These are phyloP conservation scores for Lithobates sylvaticus DNA, from an alignment of 2,797 vertebrate species.

Conservation along the genomic window DNA sequence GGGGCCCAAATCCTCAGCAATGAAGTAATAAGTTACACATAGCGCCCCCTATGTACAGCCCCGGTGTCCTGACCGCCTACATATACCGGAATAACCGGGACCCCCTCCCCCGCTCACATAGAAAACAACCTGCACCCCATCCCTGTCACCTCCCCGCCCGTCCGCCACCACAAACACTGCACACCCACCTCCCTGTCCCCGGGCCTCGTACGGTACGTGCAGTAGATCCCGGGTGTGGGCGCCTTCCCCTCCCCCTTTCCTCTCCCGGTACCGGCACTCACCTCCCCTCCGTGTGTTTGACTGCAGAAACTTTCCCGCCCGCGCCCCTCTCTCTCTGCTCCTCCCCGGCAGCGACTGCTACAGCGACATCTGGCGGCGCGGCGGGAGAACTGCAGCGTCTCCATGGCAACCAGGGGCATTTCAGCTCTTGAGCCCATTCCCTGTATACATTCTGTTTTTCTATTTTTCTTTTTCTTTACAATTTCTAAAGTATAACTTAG, in stretches of 20 bases:
- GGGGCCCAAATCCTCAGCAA: too few relatives aligned
- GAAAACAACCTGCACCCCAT: too few relatives aligned
- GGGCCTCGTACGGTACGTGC: background rate
- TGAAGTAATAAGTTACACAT: too few relatives aligned
- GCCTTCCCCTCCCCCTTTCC: background rate
- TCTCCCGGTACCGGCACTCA: background rate
- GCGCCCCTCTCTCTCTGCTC: conserved; percentile 4
- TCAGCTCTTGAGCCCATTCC: too few relatives aligned
- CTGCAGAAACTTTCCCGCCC: conserved; percentile 45
- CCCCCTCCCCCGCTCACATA: background rate
- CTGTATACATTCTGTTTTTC: too few relatives aligned
- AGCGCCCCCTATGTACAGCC: background rate
- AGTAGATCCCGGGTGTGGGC: background rate
- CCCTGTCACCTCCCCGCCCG: background rate
- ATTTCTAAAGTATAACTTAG: too few relatives aligned
- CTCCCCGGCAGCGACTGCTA: background rate
- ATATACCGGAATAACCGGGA: background rate
- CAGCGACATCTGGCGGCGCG: conserved; percentile 29
- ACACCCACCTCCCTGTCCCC: background rate
- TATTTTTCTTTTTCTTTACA: too few relatives aligned
- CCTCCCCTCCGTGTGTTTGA: background rate
- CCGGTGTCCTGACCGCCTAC: background rate
- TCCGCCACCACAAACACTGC: background rate
- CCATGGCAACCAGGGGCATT: background rate
- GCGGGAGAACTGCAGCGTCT: background rate